Base-by-base conservation (phyloP, 2,888 invertebrate genomes). In the Hemistola chrysoprasaria region DNA sequence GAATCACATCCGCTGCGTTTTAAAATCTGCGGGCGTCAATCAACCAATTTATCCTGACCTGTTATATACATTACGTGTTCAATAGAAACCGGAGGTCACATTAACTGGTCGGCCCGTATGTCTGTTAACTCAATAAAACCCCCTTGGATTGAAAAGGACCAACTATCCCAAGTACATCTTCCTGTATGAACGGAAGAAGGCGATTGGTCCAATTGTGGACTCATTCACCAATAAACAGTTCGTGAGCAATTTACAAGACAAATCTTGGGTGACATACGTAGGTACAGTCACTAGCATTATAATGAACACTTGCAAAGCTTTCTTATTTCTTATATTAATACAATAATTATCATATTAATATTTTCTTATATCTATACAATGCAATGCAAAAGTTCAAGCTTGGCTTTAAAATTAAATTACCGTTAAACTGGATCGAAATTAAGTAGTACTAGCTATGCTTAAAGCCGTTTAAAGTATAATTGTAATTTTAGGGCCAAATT, bases 121-220 rank as follows among this genome's bases (percentile, higher is more conserved):
- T 78, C 79, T 83, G 79, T 86, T 86, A 86, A 85, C 78, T 82
- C 83, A 86, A 86, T 88, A 83, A 86, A 76, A 58, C 78, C 86
- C 87, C 87, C 86, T 84, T 77, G 76, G 64, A 57, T 78, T 87
- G 84, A 83, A 86, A 84, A 79, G 83, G 63, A 82, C 76, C 37
- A 75, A 75, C 65, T 64, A 61, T 64, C 69, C 63, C 77, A 82
- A 82, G 81, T 73, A 76, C 68, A 68, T 61, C 76, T 83, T 86
- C 86, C 87, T 85, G 85, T 71, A 63, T 57, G 66, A 81, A 73
- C 86, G 87, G 87, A 88, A 86, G 84, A 83, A 78, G 83, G 49
- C 82, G 81, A 88, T 88, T 87, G 88, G 85, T 65, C 73, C 84
- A 88, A 88, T 88, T 88, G 86, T 68, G 68, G 67, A 59, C 62